phyloP scores from a whole-genome alignment of 2,113 vertebrate genomes.

The Silurus glanis region DNA sequence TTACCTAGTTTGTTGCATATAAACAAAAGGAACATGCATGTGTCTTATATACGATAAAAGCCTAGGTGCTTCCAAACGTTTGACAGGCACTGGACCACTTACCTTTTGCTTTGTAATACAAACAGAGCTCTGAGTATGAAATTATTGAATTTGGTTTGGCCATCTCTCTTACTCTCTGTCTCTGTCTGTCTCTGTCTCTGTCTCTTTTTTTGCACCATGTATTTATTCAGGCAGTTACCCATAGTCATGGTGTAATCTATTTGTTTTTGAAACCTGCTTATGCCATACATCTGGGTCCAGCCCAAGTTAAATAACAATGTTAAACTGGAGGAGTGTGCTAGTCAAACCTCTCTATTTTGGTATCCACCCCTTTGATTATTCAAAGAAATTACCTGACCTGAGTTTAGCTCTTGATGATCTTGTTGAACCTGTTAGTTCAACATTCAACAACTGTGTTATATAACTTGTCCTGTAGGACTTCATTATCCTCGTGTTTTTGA shows the following conservation, averaged over 20 bases:
- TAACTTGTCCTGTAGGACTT: not conserved
- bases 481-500: not conserved
- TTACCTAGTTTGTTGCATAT: no score
- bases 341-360: not conserved
- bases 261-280: not conserved
- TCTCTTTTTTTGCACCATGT: not conserved
- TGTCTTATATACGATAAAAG: no score
- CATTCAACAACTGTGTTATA: not conserved
- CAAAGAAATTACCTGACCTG: not conserved
- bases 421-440: not conserved
- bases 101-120: not conserved
- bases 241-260: not conserved
- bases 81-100: not conserved
- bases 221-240: not conserved
- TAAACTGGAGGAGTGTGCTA: not conserved
- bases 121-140: not conserved
- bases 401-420: not conserved
- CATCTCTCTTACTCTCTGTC: not conserved
- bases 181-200: not conserved
- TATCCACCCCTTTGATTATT: not conserved
- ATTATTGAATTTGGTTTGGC: not conserved
- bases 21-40: no score
- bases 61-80: no score
- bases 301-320: conserved; percentile 11
- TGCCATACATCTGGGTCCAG: not conserved